Base-by-base conservation (phyloP, 1,140 invertebrate species). In the Drosophila azteca region DNA sequence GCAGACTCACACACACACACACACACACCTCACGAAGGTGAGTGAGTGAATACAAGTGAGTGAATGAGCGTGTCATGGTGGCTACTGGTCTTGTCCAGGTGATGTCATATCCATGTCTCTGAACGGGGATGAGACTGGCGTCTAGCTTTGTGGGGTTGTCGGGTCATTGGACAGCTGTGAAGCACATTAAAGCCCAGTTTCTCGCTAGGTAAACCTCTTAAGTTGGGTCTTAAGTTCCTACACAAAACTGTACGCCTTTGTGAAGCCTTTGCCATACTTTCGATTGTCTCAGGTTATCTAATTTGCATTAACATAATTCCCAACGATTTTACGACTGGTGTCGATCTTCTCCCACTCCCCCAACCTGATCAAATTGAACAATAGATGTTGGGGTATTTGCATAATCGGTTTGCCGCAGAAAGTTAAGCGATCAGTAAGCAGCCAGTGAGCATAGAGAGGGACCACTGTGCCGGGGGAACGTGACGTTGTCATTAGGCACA, bases 401-500 rank as follows among this genome's bases (percentile, higher is more conserved):
- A 70, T 70, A 70, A 70, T 70, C 67, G 69, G 61, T 49, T 54
- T 67, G 39, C 22, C 2, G 13, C 44, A 39, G 17, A 48, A 46
- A 24, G 64, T 17, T n/a, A 5, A 64, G 13, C 26, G 31, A 50
- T 59, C 60, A 76, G 57, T 51, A 26, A 35, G 61, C 60, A 13
- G 11, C 17, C 35, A 46, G n/a, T 44, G 69, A 69, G 67, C 46
- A 39, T 39, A 13, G 50, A 8, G 50, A 8, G 60, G 9, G 41
- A 29, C 17, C 44, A 79, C 71, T 55, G 64, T 70, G 64, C 59
- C 50, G 64, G 43, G 43, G 49, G 63, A 83, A 66, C 81, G 82
- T 85, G 82, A 85, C 74, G 69, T 60, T 85, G 84, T 87, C 82
- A 87, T 87, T 85, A 87, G 74, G 60, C 58, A 39, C 35, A 85